These are phyloP conservation scores for Smutsia gigantea DNA, from an alignment of 2,797 vertebrate genomes.

Conservation along the genomic window DNA sequence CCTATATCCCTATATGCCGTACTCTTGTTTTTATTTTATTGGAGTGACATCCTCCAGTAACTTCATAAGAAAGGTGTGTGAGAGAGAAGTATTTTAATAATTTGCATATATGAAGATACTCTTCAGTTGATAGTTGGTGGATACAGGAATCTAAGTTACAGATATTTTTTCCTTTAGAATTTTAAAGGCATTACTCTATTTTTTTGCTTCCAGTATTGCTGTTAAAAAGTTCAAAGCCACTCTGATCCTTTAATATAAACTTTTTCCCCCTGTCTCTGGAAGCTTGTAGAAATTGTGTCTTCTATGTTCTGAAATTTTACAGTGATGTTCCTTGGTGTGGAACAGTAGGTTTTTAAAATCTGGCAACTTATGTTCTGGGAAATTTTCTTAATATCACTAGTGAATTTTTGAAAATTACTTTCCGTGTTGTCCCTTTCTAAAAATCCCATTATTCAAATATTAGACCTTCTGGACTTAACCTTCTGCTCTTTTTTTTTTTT, in stretches of 20 bases:
- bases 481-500: background rate
- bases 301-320: conserved; percentile 9
- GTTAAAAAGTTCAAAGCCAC: background rate
- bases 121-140: background rate
- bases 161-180: background rate
- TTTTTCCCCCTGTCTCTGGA: background rate
- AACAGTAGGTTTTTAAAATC: background rate
- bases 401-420: conserved; percentile 13
- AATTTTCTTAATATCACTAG: background rate
- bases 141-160: background rate
- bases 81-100: background rate
- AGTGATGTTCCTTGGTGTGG: background rate
- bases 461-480: background rate
- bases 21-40: background rate
- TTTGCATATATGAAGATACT: background rate
- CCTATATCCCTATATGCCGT: background rate
- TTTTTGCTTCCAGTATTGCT: background rate
- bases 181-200: background rate
- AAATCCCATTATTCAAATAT: background rate
- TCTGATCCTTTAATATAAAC: background rate
- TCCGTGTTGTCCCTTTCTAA: background rate
- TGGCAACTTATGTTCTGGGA: background rate
- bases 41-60: background rate
- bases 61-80: conserved; percentile 18
- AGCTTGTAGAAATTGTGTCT: background rate